phyloP scores from a whole-genome alignment of 2,797 vertebrate species.

The Galagoides demidoff region DNA sequence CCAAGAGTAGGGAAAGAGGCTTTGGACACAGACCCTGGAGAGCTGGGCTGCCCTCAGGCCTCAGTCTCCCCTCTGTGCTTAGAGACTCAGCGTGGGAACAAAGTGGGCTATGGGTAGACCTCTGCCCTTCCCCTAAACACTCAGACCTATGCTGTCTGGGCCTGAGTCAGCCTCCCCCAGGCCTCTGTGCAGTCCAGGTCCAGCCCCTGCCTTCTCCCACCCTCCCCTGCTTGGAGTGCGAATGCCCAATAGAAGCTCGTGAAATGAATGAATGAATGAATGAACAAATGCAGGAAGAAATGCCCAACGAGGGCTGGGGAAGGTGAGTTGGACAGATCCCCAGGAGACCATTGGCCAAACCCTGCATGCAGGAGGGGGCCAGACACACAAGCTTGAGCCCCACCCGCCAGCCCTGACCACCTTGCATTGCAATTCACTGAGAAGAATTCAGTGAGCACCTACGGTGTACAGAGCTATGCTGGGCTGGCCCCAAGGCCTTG shows the following conservation, averaged over 20 bases:
- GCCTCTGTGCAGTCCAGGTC: neutral
- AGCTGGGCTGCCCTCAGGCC: neutral
- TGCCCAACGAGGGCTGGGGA: neutral
- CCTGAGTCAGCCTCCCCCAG: neutral
- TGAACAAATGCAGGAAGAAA: neutral
- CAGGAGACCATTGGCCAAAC: neutral
- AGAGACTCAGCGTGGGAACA: neutral
- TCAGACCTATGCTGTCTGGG: neutral
- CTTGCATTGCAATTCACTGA: accelerated
- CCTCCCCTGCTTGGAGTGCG: accelerated
- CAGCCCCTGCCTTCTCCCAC: neutral
- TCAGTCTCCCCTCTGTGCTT: neutral
- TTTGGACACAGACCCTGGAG: neutral
- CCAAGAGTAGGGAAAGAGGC: neutral
- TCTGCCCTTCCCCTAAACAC: neutral
- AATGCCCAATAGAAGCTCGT: accelerated
- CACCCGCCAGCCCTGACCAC: neutral
- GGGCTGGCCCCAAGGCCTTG: neutral
- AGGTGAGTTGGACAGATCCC: neutral
- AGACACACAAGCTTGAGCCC: accelerated
- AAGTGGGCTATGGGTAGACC: neutral
- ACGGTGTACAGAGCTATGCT: accelerated
- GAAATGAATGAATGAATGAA: neutral
- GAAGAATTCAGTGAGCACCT: neutral
- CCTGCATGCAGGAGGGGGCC: neutral